A percentile compares a stretch with the other conserved stretches of the same genome.
Evolutionary conservation across 1,140 invertebrate species (phyloP).

Genomic region (Lucilia cuprina): DNA sequence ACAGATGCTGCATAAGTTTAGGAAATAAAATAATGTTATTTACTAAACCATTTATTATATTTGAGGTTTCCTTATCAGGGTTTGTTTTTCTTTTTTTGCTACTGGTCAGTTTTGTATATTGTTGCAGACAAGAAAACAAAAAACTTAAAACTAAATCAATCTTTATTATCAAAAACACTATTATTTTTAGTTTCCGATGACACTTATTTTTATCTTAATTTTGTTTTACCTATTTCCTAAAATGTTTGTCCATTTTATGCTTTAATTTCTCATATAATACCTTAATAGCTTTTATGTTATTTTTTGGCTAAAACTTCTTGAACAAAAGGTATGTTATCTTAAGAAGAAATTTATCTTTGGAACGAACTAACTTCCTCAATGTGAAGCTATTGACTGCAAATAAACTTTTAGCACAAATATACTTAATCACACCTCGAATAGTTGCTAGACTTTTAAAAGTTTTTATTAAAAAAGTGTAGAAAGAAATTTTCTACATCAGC

Average conservation of each 20-base stretch:
- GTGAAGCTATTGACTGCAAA: not conserved
- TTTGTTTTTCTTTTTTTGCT: not conserved
- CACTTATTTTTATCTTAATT: too few species aligned
- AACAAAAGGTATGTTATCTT: not conserved
- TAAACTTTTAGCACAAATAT: not conserved
- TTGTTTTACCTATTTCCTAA: not conserved
- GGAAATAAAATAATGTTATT: not conserved
- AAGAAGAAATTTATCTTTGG: not conserved
- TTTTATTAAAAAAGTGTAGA: not conserved
- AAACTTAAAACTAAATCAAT: not conserved
- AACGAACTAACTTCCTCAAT: not conserved
- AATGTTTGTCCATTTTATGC: not conserved
- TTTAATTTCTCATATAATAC: not conserved
- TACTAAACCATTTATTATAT: not conserved
- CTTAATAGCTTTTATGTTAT: not conserved
- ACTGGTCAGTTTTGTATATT: too few species aligned
- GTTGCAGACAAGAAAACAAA: not conserved
- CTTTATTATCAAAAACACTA: not conserved
- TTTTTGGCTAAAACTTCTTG: not conserved
- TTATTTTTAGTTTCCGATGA: not conserved
- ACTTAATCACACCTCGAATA: not conserved
- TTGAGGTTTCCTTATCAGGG: not conserved
- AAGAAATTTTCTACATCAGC: not conserved
- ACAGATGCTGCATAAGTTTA: too few species aligned
- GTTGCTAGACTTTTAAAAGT: not conserved